Percentiles rank a stretch among this genome's conserved stretches.
phyloP scores from a whole-genome alignment of 2,113 vertebrate species.

The Tyto alba region DNA sequence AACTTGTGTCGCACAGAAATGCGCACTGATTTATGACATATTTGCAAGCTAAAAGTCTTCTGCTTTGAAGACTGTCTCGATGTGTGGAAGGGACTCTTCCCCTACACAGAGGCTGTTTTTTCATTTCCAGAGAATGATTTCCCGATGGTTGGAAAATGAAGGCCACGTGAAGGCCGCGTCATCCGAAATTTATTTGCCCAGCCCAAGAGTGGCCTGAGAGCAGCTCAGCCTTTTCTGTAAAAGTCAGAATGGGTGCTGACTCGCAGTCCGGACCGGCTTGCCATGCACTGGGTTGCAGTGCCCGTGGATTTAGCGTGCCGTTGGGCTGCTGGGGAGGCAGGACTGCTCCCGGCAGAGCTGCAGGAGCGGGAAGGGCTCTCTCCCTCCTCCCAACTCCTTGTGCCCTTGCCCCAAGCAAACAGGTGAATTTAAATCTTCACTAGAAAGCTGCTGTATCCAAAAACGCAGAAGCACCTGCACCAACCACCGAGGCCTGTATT shows the following conservation, averaged over 20 bases:
- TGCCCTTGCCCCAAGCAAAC: not conserved
- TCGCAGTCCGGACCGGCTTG: not conserved
- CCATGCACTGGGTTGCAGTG: not conserved
- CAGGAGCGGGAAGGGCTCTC: not conserved
- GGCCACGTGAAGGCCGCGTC: fast-evolving
- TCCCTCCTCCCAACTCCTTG: not conserved
- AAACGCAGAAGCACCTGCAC: not conserved
- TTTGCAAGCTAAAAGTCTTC: not conserved
- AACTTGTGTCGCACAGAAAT: not conserved
- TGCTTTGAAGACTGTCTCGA: not conserved
- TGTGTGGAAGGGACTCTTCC: not conserved
- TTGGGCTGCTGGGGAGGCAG: not conserved
- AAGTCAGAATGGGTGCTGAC: not conserved
- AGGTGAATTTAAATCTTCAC: not conserved
- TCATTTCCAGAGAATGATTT: not conserved
- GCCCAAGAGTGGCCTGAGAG: not conserved
- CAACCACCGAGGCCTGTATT: not conserved
- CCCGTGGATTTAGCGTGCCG: not conserved
- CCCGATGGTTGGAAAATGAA: not conserved
- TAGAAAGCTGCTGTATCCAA: not conserved
- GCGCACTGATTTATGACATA: not conserved
- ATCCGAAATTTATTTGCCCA: not conserved
- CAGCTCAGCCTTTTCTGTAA: not conserved
- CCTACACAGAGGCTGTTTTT: not conserved
- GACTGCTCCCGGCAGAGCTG: not conserved